Percentiles rank a stretch among this genome's conserved stretches.
Evolutionary conservation across 2,797 vertebrate species (phyloP).

Genomic region (Hyperoplus immaculatus): DNA sequence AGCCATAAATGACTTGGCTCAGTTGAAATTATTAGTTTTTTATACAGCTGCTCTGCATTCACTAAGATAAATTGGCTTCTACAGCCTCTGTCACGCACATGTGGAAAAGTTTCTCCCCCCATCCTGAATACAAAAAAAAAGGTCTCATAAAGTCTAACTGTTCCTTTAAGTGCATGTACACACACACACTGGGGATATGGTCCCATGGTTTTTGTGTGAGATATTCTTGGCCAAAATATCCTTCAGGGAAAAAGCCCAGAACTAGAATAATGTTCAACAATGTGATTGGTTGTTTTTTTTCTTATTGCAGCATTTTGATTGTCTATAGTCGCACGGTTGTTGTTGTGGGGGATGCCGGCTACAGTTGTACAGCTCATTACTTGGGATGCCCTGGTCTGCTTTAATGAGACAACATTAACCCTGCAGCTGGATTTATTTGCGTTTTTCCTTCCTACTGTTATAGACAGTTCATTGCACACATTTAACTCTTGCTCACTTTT

Average conservation of each 20-base stretch:
- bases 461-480: background rate
- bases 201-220: background rate
- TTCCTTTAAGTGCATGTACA: background rate
- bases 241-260: background rate
- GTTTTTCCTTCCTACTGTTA: background rate
- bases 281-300: background rate
- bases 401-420: background rate
- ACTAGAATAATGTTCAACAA: background rate
- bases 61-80: background rate
- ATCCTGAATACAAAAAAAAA: background rate
- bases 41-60: background rate
- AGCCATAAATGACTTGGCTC: background rate
- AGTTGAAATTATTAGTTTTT: background rate
- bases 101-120: background rate
- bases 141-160: background rate
- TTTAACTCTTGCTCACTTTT: background rate
- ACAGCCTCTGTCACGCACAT: background rate
- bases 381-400: background rate
- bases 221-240: background rate
- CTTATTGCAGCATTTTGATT: background rate
- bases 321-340: background rate
- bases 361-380: background rate
- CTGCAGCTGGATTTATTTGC: conserved; percentile 10
- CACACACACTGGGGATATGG: background rate
- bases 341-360: background rate